phyloP scores from a whole-genome alignment of 2,797 vertebrate species.

The Amphiprion clarkii region DNA sequence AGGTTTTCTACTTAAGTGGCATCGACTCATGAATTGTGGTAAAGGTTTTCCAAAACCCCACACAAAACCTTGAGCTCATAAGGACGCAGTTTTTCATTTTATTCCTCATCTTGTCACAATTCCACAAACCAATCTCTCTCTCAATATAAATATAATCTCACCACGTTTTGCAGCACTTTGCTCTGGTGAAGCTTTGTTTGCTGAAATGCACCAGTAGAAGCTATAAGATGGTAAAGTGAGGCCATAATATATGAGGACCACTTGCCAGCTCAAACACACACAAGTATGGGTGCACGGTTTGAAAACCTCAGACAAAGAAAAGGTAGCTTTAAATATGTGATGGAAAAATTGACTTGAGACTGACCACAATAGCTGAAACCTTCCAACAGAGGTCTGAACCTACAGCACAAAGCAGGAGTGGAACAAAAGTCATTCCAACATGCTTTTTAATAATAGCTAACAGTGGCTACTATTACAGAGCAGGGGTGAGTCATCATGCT shows the following conservation, averaged over 20 bases:
- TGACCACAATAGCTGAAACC: neutral
- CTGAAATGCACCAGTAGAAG: too few species aligned
- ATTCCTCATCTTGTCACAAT: neutral
- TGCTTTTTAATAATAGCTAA: neutral
- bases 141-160: neutral
- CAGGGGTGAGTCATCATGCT: constrained; percentile 30
- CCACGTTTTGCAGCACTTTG: too few species aligned
- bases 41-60: neutral
- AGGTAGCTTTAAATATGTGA: constrained; percentile 8
- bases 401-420: constrained; percentile 1
- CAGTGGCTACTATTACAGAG: neutral
- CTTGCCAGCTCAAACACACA: neutral
- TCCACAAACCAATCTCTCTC: constrained; percentile 10
- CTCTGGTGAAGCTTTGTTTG: too few species aligned
- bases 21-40: neutral
- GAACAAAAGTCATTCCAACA: constrained; percentile 15
- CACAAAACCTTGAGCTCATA: neutral
- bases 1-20: constrained; percentile 22
- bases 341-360: neutral
- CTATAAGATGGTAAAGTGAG: neutral
- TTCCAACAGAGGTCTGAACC: neutral
- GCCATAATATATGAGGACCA: neutral
- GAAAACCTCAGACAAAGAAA: constrained; percentile 16
- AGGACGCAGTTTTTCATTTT: neutral
- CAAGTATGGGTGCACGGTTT: neutral